Conservation (phyloP, 2,888 invertebrate species). For the Cephus nigrinus region DNA sequence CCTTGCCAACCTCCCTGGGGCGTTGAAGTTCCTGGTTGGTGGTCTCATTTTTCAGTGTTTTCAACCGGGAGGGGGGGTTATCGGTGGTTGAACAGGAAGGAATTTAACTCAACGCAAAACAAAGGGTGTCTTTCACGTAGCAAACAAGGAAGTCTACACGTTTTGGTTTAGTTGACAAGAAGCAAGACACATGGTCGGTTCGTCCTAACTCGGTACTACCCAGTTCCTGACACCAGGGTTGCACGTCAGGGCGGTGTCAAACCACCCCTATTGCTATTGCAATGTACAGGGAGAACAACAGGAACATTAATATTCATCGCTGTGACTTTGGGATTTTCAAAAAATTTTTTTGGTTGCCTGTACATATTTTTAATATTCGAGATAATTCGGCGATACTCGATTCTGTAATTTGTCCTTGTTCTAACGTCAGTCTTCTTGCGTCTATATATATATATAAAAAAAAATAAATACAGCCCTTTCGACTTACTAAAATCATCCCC, state of each 20-base stretch:
- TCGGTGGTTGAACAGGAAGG: slow-evolving; percentile 3
- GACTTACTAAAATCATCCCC: not conserved
- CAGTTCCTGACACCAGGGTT: not conserved
- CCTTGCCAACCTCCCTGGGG: not conserved
- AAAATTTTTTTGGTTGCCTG: not conserved
- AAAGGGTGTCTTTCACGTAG: not conserved
- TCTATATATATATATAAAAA: not conserved
- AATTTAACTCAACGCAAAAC: not conserved
- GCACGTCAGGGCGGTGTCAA: not conserved
- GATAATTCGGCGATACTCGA: not conserved
- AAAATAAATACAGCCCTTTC: not conserved
- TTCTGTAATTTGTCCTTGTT: not conserved
- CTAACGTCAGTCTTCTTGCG: not conserved
- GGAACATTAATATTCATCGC: not conserved
- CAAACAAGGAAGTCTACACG: not conserved
- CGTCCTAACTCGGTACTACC: not conserved
- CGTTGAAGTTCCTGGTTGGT: not conserved
- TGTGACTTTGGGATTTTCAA: not conserved
- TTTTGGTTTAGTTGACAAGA: not conserved
- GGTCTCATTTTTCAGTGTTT: not conserved
- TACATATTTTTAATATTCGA: not conserved
- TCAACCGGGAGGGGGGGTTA: slow-evolving; percentile 22
- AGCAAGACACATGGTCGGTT: not conserved
- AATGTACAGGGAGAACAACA: not conserved
- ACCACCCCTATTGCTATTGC: not conserved